Conservation (phyloP, 2,113 vertebrate species). For the Notothenia rossii region DNA sequence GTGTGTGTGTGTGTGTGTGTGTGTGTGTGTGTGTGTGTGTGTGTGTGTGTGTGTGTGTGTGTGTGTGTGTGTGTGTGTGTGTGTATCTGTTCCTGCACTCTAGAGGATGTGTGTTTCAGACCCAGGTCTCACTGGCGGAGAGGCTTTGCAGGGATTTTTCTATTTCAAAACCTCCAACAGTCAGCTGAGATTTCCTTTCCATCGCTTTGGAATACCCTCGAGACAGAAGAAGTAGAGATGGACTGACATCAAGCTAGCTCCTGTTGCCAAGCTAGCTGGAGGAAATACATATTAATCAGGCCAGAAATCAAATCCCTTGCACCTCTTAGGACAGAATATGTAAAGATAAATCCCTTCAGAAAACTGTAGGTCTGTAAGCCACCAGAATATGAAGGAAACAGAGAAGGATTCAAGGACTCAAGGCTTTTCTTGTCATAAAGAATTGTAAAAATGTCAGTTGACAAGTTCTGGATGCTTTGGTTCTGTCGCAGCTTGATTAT, state of each 20-base stretch:
- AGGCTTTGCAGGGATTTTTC: slow-evolving; percentile 42
- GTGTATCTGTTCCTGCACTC: slow-evolving; percentile 8
- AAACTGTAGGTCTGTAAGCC: background rate
- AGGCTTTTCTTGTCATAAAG: no score
- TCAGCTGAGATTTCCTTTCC: slow-evolving; percentile 54
- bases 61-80: no score
- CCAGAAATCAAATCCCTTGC: slow-evolving; percentile 24
- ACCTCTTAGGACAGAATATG: slow-evolving; percentile 33
- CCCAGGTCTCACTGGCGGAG: slow-evolving; percentile 30
- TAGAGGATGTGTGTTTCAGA: slow-evolving; percentile 6
- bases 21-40: no score
- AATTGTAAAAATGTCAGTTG: no score
- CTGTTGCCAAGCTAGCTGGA: slow-evolving; percentile 31
- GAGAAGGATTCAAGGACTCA: no score
- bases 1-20: no score
- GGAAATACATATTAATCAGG: slow-evolving; percentile 15
- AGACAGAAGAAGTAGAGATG: slow-evolving; percentile 35
- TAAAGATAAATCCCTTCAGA: slow-evolving; percentile 18
- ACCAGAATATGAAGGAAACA: background rate
- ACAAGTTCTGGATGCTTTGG: no score
- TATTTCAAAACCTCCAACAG: slow-evolving; percentile 32
- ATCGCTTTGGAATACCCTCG: slow-evolving; percentile 27
- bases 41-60: no score
- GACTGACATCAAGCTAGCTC: slow-evolving; percentile 20
- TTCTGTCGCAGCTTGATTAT: no score